phyloP scores from a whole-genome alignment of 2,888 invertebrate genomes.

The Cryptocheilus praepositus region DNA sequence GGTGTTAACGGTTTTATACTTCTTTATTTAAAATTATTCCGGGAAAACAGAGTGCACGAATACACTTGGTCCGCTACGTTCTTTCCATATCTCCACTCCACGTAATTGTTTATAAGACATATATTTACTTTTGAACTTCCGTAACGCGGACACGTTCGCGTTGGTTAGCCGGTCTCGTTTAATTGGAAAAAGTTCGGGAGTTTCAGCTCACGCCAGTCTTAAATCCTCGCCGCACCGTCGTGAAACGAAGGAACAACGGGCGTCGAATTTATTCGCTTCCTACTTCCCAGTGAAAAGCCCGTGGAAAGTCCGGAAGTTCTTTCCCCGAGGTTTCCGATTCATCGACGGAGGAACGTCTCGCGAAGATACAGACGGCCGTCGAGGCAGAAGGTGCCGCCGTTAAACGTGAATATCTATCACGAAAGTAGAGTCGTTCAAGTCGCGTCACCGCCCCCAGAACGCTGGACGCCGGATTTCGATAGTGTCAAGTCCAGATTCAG shows the following conservation, averaged over 20 bases:
- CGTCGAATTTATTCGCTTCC: neutral
- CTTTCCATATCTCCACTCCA: too few relatives aligned
- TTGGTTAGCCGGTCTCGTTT: neutral
- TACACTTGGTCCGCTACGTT: too few relatives aligned
- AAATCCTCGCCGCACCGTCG: too few relatives aligned
- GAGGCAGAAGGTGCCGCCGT: constrained; percentile 45
- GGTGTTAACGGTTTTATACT: too few relatives aligned
- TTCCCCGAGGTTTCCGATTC: constrained; percentile 42
- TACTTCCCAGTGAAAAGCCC: constrained; percentile 23
- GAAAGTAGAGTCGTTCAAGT: constrained; percentile 45
- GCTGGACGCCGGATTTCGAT: constrained; percentile 14
- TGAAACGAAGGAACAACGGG: neutral
- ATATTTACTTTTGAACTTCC: too few relatives aligned
- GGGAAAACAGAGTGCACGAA: too few relatives aligned
- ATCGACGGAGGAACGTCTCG: constrained; percentile 41
- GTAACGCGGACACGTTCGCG: too few relatives aligned
- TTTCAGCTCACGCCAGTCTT: neutral
- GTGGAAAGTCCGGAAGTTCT: constrained; percentile 39
- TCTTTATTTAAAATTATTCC: too few relatives aligned
- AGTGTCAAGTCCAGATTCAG: constrained; percentile 14
- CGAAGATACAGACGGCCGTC: constrained; percentile 45
- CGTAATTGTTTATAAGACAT: too few relatives aligned
- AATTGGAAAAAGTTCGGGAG: constrained; percentile 14
- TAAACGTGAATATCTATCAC: constrained; percentile 57
- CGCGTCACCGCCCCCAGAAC: constrained; percentile 27